Evolutionary conservation across 2,113 vertebrate species (phyloP).

Genomic region (Caranx ignobilis): DNA sequence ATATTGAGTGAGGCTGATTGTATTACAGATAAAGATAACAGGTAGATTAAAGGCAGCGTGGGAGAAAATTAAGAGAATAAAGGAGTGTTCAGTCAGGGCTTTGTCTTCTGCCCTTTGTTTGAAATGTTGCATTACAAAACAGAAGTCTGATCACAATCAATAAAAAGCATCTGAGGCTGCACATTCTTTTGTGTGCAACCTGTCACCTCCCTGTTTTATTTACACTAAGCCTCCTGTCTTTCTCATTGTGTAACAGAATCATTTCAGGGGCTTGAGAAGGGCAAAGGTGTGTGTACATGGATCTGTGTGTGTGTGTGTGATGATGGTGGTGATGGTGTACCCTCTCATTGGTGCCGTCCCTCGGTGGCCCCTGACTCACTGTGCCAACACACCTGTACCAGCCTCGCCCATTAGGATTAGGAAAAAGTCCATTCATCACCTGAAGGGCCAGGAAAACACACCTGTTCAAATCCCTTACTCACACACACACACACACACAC

Average conservation of each 20-base stretch:
- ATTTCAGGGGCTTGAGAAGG: slow-evolving; percentile 1
- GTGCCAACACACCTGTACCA: slow-evolving; percentile 58
- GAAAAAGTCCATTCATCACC: slow-evolving; percentile 7
- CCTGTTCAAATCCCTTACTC: slow-evolving; percentile 24
- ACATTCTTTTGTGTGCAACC: not conserved
- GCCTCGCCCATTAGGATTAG: slow-evolving; percentile 39
- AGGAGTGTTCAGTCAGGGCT: not conserved
- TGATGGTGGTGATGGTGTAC: slow-evolving; percentile 1
- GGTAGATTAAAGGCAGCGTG: not conserved
- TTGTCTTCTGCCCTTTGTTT: not conserved
- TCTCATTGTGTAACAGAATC: slow-evolving; percentile 3
- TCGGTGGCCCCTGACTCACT: slow-evolving; percentile 47
- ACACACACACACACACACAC: slow-evolving; percentile 24
- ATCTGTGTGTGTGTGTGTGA: not conserved
- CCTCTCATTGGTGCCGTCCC: slow-evolving; percentile 21
- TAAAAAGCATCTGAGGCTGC: not conserved
- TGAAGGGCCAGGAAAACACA: slow-evolving; percentile 11
- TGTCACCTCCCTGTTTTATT: not conserved
- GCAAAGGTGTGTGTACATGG: not conserved
- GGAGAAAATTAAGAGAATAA: not conserved
- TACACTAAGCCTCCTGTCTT: slow-evolving; percentile 9
- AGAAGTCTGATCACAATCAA: not conserved
- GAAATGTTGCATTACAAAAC: not conserved
- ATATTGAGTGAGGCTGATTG: not conserved
- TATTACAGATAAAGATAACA: not conserved